Base-by-base conservation (phyloP, 2,888 invertebrate genomes). In the Ecliptopera silaceata region DNA sequence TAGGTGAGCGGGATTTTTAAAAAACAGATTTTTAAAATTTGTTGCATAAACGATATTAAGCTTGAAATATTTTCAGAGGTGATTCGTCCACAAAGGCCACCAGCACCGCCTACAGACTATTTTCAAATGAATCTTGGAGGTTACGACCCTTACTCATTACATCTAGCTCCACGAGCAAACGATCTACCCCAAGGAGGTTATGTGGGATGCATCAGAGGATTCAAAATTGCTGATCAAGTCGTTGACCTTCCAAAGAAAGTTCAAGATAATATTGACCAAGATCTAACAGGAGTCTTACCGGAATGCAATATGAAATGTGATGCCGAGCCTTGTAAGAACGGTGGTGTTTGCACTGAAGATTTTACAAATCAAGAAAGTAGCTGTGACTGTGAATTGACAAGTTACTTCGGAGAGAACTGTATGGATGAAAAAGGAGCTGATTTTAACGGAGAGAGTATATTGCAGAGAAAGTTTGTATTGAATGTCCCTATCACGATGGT, bases 231-330 rank as follows among this genome's bases (percentile, higher is more conserved):
- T 32, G 93, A 95, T 61, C 94, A 94, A 71, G 93, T 96, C 13
- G 94, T 97, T n/a, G 95, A 96, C 84, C 86, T 97, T 58, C 94
- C 96, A 41, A 93, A 93, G 54, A 93, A 95, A 74, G 94, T 95
- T 18, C 93, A 93, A 72, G 92, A 94, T 70, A 94, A 93, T 70
- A 93, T 93, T 74, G 94, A 94, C 73, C 93, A 94, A 88, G 94
- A 92, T 67, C 83, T 91, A 62, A 92, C 92, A 69, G 96, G 96
- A 0, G 95, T 97, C 0, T 84, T 96, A 49, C 93, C 96, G 2
- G 95, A 96, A 73, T 98, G 97, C 79, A 95, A 95, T 69, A 97
- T 97, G 95, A 96, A 96, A 79, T 98, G 97, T 74, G 97, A 97
- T 72, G 93, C 94, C 0, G 93, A 95, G 48, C 97, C 97, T 0